These are phyloP conservation scores for Lamellibrachia columna DNA, from an alignment of 2,888 invertebrate genomes.

Conservation along the genomic window DNA sequence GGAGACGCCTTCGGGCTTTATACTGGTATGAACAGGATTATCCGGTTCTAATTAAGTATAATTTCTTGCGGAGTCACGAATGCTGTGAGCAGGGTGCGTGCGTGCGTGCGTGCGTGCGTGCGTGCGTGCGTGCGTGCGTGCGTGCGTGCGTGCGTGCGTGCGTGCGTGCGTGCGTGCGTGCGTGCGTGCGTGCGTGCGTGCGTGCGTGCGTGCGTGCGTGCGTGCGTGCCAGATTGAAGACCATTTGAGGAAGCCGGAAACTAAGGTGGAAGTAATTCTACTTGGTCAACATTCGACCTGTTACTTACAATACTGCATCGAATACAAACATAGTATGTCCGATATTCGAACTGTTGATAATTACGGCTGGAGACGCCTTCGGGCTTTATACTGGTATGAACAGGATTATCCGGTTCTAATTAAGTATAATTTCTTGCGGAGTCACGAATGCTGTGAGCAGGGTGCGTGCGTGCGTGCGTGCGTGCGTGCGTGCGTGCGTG, in stretches of 20 bases:
- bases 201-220: not conserved
- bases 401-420: not conserved
- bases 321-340: not conserved
- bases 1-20: not conserved
- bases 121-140: too few species aligned
- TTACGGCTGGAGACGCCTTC: not conserved
- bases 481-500: not conserved
- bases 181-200: not conserved
- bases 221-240: not conserved
- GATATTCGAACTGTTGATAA: constrained; percentile 12
- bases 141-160: not conserved
- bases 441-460: not conserved
- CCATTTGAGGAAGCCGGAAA: not conserved
- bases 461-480: not conserved
- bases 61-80: not conserved
- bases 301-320: not conserved
- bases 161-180: not conserved
- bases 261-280: not conserved
- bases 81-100: not conserved
- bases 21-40: not conserved
- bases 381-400: not conserved
- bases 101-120: too few species aligned
- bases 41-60: constrained; percentile 10
- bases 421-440: not conserved
- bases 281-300: not conserved